A percentile compares a stretch with the other conserved stretches of the same genome.
Evolutionary conservation across 2,113 vertebrate genomes (phyloP).

Genomic region (Anguilla japonica): DNA sequence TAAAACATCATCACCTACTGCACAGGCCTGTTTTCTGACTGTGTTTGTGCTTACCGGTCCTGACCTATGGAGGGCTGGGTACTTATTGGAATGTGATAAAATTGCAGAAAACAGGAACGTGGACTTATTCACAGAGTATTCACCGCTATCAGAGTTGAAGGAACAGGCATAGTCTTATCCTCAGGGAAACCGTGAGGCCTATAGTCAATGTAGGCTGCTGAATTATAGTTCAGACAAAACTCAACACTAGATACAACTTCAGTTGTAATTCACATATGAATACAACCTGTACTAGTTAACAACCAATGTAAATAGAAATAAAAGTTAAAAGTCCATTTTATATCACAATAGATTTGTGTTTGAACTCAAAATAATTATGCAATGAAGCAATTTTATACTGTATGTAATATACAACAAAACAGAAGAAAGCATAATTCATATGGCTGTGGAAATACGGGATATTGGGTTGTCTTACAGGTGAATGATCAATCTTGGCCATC

Average conservation of each 20-base stretch:
- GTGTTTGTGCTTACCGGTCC: not conserved
- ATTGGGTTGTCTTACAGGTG: not conserved
- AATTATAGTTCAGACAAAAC: not conserved
- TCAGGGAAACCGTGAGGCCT: not conserved
- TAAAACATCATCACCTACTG: not conserved
- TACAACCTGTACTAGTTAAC: not conserved
- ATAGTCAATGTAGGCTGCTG: not conserved
- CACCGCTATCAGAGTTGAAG: not conserved
- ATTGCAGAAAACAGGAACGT: not conserved
- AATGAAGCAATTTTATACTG: not conserved
- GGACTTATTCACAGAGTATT: not conserved
- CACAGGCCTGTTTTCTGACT: not conserved
- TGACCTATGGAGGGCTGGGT: not conserved
- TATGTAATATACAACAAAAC: not conserved
- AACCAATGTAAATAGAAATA: not conserved
- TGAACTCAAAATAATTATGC: too few species aligned
- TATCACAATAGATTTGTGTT: too few species aligned
- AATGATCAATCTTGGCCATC: constrained; percentile 35
- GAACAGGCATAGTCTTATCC: not conserved
- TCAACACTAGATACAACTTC: too few species aligned
- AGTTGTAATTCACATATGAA: too few species aligned
- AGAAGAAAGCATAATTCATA: not conserved
- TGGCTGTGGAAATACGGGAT: not conserved
- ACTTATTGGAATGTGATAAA: not conserved
- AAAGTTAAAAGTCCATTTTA: too few species aligned